Evolutionary conservation across 2,113 vertebrate species (phyloP).

Genomic region (Oenanthe oenanthe): DNA sequence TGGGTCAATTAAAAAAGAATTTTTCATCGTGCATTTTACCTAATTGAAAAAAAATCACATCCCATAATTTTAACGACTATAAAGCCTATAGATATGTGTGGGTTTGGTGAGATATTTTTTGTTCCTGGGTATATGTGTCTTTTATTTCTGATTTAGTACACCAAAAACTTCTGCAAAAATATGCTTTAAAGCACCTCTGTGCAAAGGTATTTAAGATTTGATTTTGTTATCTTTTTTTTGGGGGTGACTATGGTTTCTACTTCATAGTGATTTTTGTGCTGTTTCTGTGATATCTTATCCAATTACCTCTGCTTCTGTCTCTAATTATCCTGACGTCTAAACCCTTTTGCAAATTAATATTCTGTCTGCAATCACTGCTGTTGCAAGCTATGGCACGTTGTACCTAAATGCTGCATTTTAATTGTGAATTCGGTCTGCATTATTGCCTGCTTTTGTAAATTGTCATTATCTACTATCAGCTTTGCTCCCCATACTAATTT

Average conservation of each 20-base stretch:
- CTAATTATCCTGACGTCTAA: neutral
- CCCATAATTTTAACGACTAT: neutral
- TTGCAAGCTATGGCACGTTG: neutral
- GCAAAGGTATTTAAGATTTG: neutral
- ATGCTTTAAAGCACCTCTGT: neutral
- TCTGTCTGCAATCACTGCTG: neutral
- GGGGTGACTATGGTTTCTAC: neutral
- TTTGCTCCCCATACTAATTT: neutral
- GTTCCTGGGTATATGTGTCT: neutral
- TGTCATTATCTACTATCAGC: neutral
- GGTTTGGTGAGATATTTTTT: neutral
- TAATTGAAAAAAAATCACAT: neutral
- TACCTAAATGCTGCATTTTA: neutral
- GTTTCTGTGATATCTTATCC: neutral
- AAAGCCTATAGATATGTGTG: fast-evolving
- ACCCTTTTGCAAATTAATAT: neutral
- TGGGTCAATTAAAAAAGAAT: neutral
- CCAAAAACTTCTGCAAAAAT: neutral
- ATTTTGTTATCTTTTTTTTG: neutral
- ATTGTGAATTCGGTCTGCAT: neutral
- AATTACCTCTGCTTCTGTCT: neutral
- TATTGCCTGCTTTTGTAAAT: neutral
- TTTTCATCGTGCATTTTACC: neutral
- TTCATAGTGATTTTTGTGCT: neutral
- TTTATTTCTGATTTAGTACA: neutral